Evolutionary conservation across 2,888 invertebrate species (phyloP).

Genomic region (Scaptomyza polygonia): DNA sequence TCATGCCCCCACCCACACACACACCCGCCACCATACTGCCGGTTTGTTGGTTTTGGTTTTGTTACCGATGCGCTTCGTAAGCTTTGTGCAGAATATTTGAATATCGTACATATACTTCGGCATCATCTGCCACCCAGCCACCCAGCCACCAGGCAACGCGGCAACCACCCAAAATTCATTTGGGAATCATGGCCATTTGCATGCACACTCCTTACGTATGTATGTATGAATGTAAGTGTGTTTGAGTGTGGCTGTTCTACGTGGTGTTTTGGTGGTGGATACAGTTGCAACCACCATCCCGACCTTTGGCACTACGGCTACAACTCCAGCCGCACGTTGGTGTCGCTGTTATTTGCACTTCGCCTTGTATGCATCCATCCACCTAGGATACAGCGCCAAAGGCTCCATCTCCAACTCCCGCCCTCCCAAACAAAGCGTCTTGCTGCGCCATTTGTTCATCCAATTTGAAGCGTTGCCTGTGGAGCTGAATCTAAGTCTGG

Average conservation of each 20-base stretch:
- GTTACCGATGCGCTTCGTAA: constrained; percentile 78
- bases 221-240: constrained; percentile 36
- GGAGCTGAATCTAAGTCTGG: constrained; percentile 34
- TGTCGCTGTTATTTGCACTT: constrained; percentile 73
- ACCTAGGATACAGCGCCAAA: constrained; percentile 28
- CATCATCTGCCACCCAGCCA: constrained; percentile 21
- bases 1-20: constrained; percentile 27
- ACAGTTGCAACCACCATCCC: constrained; percentile 71
- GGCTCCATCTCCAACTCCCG: constrained; percentile 75
- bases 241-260: constrained; percentile 33
- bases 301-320: constrained; percentile 7
- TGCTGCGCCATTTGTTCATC: constrained; percentile 64
- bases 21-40: not conserved
- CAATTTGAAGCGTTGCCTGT: constrained; percentile 56
- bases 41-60: constrained; percentile 30
- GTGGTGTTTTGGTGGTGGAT: constrained; percentile 67
- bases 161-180: constrained; percentile 43
- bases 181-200: constrained; percentile 49
- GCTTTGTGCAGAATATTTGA: constrained; percentile 77
- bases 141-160: constrained; percentile 47
- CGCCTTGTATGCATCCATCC: constrained; percentile 51
- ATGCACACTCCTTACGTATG: constrained; percentile 27
- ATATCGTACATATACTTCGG: constrained; percentile 44
- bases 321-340: constrained; percentile 38
- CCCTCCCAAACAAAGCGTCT: constrained; percentile 22